Percentiles rank a stretch among this genome's conserved stretches.
Conservation (phyloP, 92 coral and sea anemone species). For the Desmophyllum pertusum region DNA sequence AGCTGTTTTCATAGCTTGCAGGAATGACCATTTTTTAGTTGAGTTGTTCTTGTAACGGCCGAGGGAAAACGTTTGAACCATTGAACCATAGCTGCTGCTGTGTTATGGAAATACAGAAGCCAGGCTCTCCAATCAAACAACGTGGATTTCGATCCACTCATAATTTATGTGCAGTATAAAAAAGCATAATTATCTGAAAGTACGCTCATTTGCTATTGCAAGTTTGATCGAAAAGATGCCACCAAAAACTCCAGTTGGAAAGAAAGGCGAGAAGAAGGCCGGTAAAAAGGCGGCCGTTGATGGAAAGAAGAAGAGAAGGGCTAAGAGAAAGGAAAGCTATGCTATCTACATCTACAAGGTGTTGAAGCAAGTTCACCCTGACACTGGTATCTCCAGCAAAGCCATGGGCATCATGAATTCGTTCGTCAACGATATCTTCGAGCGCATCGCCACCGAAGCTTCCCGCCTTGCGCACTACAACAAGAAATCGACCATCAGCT, state of each 20-base stretch:
- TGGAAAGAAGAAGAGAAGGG: constrained; percentile 41
- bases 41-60: no score
- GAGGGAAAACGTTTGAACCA: no score
- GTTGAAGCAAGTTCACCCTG: constrained; percentile 74
- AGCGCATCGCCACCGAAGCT: constrained; percentile 81
- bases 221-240: constrained; percentile 22
- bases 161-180: constrained; percentile 6
- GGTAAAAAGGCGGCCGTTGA: constrained; percentile 37
- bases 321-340: constrained; percentile 20
- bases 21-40: no score
- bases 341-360: constrained; percentile 38
- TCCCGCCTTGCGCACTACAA: constrained; percentile 86
- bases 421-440: constrained; percentile 77
- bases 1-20: no score
- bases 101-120: not conserved
- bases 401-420: constrained; percentile 88
- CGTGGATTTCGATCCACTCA: constrained; percentile 27
- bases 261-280: constrained; percentile 46
- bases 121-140: constrained; percentile 17
- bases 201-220: not conserved
- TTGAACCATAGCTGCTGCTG: no score
- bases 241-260: constrained; percentile 39
- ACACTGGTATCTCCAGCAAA: constrained; percentile 85
- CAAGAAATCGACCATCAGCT: constrained; percentile 82
- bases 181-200: not conserved